Evolutionary conservation across 1,140 invertebrate species (phyloP).

Genomic region (Sinella curviseta): DNA sequence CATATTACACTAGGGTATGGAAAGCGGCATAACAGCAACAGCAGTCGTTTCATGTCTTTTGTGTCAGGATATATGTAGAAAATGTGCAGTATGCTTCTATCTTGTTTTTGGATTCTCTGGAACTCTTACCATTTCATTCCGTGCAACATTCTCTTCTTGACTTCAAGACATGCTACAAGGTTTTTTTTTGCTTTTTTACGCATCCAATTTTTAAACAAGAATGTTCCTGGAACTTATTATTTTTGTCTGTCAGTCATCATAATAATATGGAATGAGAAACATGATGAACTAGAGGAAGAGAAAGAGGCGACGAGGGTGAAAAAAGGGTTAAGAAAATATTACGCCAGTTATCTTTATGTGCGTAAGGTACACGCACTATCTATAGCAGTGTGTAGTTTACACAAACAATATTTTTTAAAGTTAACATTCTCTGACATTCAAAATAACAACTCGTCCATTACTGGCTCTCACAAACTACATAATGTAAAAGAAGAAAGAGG

Average conservation of each 20-base stretch:
- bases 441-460: not conserved
- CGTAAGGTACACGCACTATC: not conserved
- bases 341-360: too few species aligned
- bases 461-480: too few species aligned
- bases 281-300: too few species aligned
- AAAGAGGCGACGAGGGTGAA: not conserved
- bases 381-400: constrained; percentile 4
- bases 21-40: too few species aligned
- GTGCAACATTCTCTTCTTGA: not conserved
- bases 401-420: constrained; percentile 16
- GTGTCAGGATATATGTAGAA: not conserved
- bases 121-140: not conserved
- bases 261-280: not conserved
- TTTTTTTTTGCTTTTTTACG: not conserved
- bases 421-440: constrained; percentile 11
- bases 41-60: too few species aligned
- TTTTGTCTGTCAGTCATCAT: constrained; percentile 17
- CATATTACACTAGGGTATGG: too few species aligned
- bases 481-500: too few species aligned
- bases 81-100: not conserved
- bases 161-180: not conserved
- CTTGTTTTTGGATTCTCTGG: not conserved
- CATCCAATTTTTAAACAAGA: constrained; percentile 22
- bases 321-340: too few species aligned
- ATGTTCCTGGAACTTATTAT: constrained; percentile 4